Conservation (phyloP, 2,113 vertebrate species). For the Telmatochromis sp. region DNA sequence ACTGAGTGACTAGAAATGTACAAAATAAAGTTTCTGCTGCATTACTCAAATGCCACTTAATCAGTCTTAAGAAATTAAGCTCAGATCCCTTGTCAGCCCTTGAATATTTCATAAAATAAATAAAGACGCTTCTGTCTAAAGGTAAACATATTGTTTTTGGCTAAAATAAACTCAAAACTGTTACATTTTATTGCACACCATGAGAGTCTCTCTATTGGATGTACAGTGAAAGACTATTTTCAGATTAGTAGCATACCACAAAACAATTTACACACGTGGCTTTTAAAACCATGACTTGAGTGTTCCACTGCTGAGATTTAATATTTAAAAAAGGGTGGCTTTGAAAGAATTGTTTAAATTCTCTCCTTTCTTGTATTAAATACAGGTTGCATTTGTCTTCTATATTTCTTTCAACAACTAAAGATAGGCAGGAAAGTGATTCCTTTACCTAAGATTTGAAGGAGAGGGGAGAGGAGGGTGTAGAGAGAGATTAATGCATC, state of each 20-base stretch:
- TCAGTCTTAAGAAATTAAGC: not conserved
- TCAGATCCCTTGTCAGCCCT: not conserved
- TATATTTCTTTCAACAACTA: not conserved
- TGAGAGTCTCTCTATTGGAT: not conserved
- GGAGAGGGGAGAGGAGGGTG: not conserved
- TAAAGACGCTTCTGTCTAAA: not conserved
- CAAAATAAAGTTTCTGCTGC: not conserved
- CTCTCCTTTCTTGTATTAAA: slow-evolving; percentile 9
- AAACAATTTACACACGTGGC: not conserved
- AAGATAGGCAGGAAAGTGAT: not conserved
- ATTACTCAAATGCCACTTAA: not conserved
- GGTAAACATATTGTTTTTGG: not conserved
- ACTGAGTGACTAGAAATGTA: not conserved
- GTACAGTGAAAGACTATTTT: not conserved
- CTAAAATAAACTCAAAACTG: not conserved
- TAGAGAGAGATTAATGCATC: slow-evolving; percentile 46
- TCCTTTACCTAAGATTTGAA: slow-evolving; percentile 7
- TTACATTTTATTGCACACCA: not conserved
- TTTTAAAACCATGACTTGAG: not conserved
- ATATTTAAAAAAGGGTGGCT: slow-evolving; percentile 12
- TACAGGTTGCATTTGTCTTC: slow-evolving; percentile 1
- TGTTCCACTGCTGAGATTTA: not conserved
- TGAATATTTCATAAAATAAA: not conserved
- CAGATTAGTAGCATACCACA: not conserved
- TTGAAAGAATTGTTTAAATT: slow-evolving; percentile 55